Percentiles rank a stretch among this genome's conserved stretches.
phyloP scores from a whole-genome alignment of 2,113 vertebrate species.

The Myiagra hebetior region DNA sequence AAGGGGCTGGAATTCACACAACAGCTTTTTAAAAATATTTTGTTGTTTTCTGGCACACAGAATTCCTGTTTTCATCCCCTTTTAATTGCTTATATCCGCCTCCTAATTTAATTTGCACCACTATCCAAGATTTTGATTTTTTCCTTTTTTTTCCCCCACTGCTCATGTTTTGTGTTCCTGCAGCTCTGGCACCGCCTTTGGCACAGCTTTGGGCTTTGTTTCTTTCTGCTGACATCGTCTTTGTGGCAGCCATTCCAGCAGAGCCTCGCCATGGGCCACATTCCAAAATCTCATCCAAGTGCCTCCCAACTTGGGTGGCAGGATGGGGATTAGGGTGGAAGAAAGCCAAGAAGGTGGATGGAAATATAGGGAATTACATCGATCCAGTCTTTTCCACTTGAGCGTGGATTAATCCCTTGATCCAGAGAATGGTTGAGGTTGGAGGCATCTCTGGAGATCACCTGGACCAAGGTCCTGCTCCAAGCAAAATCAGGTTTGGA shows the following conservation, averaged over 20 bases:
- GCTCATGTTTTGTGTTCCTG: not conserved
- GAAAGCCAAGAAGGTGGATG: not conserved
- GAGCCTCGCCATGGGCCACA: not conserved
- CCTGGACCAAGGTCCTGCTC: fast-evolving
- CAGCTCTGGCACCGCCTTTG: not conserved
- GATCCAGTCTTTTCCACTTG: not conserved
- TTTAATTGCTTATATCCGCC: not conserved
- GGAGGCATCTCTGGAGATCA: not conserved
- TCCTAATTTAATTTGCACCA: not conserved
- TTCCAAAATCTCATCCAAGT: not conserved
- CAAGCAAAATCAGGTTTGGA: not conserved
- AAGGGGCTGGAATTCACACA: not conserved
- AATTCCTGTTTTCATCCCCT: not conserved
- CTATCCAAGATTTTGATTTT: not conserved
- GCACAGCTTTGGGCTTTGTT: not conserved
- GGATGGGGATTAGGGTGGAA: not conserved
- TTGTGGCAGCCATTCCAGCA: not conserved
- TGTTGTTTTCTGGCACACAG: not conserved
- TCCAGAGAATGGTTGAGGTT: not conserved
- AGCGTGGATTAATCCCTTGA: not conserved
- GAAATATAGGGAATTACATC: not conserved
- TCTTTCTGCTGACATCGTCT: not conserved
- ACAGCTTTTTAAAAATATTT: not conserved
- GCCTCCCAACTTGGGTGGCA: not conserved
- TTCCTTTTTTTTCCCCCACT: fast-evolving